Evolutionary conservation across 2,113 vertebrate genomes (phyloP).

Genomic region (Coryphaenoides rupestris): DNA sequence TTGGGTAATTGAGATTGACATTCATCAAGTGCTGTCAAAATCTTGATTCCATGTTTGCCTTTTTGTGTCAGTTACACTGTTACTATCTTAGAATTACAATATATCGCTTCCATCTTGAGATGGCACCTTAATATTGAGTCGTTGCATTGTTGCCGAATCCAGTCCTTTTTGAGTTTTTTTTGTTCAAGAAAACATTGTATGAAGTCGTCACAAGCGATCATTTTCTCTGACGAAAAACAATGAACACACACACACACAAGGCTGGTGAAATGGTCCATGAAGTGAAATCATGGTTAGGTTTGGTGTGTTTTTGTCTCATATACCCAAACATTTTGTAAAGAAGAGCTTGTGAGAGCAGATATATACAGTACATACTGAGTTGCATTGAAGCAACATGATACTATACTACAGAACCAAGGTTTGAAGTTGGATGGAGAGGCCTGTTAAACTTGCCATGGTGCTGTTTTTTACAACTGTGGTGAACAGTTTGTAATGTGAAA

Average conservation of each 20-base stretch:
- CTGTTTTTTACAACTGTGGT: slow-evolving; percentile 29
- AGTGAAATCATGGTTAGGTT: not conserved
- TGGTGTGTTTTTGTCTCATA: not conserved
- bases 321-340: too few species aligned
- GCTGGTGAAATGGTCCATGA: not conserved
- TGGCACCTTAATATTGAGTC: slow-evolving; percentile 44
- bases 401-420: not conserved
- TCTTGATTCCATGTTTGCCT: slow-evolving; percentile 36
- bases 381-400: too few species aligned
- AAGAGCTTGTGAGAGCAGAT: too few species aligned
- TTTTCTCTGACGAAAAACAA: not conserved
- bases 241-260: not conserved
- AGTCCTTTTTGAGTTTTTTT: not conserved
- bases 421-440: slow-evolving; percentile 15
- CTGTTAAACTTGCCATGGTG: slow-evolving; percentile 20
- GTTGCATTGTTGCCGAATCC: slow-evolving; percentile 36
- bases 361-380: too few species aligned
- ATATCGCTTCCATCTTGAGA: slow-evolving; percentile 23
- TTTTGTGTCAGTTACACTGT: slow-evolving; percentile 35
- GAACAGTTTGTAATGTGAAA: slow-evolving; percentile 19
- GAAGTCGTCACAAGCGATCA: slow-evolving; percentile 12
- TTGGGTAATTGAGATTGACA: slow-evolving; percentile 4
- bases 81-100: slow-evolving; percentile 6
- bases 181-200: not conserved
- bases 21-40: slow-evolving; percentile 24